Base-by-base conservation (phyloP, 2,797 vertebrate genomes). In the Acropternis orthonyx region DNA sequence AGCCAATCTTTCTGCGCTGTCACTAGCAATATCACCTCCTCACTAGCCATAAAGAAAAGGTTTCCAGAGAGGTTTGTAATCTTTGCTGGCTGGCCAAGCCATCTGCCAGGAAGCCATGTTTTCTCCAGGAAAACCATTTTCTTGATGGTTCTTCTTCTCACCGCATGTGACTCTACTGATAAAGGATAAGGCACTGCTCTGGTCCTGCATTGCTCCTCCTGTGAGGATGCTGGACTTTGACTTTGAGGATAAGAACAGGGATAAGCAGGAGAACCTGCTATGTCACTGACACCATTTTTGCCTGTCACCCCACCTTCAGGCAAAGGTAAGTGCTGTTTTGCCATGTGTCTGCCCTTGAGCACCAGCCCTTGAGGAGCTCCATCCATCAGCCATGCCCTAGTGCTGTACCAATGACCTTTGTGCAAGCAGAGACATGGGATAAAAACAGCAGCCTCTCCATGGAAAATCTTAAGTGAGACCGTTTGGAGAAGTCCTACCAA, bases 21-120 rank as follows among this genome's bases (percentile, higher is more conserved):
- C 95, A 95, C 92, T 76, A 94, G 84, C 74, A 94, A 86, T 93
- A 95, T 95, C 95, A 95, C 95, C 95, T 95, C 84, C 94, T 94
- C 85, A 55, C 80, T 90, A 85, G 80, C 95, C 94, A 79, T 61
- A 88, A 93, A 95, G 90, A 75, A 95, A 93, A 71, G 92, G 92
- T 89, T 73, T 83, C 90, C 88, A 59, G 56, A 34, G 85, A 94
- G 92, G 59, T 81, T 69, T 95, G 88, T 54, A 92, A 76, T 66
- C 62, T 77, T 92, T 9, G 9, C 43, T 88, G 77, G 55, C 59
- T 73, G 89, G 71, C 48, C 5, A 13, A 86, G n/a, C 48, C 80
- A 87, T 88, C 83, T 79, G 52, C 86, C 7, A 10, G 34, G 65
- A 78, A 63, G 72, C 36, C 44, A 46, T 43, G 16, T 85, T 87